Base-by-base conservation (phyloP, 2,888 invertebrate species). In the Molanna angustata region DNA sequence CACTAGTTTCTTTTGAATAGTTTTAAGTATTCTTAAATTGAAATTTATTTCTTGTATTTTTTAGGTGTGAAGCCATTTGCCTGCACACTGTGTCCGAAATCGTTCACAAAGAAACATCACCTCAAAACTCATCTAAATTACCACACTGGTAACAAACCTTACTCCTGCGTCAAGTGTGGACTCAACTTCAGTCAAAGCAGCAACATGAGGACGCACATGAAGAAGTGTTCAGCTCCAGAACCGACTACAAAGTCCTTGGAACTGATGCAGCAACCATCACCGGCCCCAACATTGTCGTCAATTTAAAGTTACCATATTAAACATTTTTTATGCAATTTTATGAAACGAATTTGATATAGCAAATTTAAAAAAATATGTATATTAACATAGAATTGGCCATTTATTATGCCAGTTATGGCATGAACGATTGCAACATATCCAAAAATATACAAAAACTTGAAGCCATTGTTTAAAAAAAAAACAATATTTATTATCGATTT, bases 31-130 rank as follows among this genome's bases (percentile, higher is more conserved):
- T 27, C 11, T 27, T 27, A 27, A 27, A 27, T 27, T 27, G 11
- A 27, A 27, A 27, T n/a, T n/a, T n/a, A n/a, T n/a, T n/a, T n/a
- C n/a, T n/a, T 4, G 2, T 11, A 20, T 41, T 59, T 51, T 69
- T 69, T 68, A 83, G 90, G 90, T 40, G 80, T 89, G 4, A 89
- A 90, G 64, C 90, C 90, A 0, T 90, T 82, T 61, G 77, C 79
- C 16, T 82, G 83, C 57, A 79, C 78, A 1, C 66, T 85, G 21
- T 86, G 86, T 61, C 75, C 83, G 6, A 90, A 90, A 65, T 86
- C 89, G 4, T 91, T 91, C 69, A 90, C 90, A 33, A 90, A 90
- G 72, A 90, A 90, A 62, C 90, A 90, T 64, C 90, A 91, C 63
- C 74, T 91, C 37, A 88, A 90, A 69, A 89, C 90, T 0, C 90